Conservation (phyloP, 1,140 invertebrate genomes). For the Apolygus lucorum region DNA sequence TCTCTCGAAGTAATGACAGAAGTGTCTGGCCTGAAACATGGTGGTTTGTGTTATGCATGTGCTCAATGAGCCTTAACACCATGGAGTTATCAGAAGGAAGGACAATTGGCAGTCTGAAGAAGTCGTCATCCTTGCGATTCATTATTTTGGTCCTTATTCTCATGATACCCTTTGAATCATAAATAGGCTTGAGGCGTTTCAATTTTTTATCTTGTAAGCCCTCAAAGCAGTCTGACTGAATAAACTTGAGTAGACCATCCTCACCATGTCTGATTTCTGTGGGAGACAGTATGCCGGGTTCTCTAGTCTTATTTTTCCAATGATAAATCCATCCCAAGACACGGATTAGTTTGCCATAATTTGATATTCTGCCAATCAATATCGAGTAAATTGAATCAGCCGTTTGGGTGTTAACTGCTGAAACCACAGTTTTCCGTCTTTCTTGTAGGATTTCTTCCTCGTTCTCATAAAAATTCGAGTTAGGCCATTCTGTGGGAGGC, state of each 20-base stretch:
- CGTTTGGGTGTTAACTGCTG: neutral
- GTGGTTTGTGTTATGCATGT: neutral
- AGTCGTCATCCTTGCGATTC: slow-evolving; percentile 1
- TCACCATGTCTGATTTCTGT: neutral
- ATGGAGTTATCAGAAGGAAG: neutral
- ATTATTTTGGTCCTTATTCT: slow-evolving; percentile 16
- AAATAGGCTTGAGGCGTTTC: neutral
- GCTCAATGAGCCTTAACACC: neutral
- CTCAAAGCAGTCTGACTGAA: neutral
- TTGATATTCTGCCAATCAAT: neutral
- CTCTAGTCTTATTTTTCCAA: slow-evolving; percentile 3
- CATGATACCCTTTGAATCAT: neutral
- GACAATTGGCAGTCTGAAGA: neutral
- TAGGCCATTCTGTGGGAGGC: slow-evolving; percentile 13
- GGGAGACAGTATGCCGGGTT: neutral
- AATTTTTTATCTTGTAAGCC: neutral
- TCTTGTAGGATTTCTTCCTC: slow-evolving; percentile 23
- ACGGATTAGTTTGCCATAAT: neutral
- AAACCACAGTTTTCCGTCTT: slow-evolving; percentile 2
- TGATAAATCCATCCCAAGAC: neutral
- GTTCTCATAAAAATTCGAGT: neutral
- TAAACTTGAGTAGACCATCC: neutral
- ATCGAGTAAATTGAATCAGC: neutral
- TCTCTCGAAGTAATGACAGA: neutral
- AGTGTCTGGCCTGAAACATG: neutral